phyloP scores from a whole-genome alignment of 2,888 invertebrate species.

The Drosophila mettleri region DNA sequence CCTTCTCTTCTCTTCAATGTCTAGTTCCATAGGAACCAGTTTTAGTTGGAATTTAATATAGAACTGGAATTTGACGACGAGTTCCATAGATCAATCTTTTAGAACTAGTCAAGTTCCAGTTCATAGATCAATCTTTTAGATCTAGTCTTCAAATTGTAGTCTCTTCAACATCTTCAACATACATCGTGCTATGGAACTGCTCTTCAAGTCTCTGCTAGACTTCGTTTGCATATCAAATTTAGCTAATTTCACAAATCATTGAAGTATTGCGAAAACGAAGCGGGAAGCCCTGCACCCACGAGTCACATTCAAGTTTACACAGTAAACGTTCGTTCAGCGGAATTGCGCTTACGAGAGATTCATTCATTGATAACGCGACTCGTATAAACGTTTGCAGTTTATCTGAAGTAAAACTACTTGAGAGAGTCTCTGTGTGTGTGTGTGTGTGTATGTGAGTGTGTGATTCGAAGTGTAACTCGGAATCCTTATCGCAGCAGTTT shows the following conservation, averaged over 20 bases:
- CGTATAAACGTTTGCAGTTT: slow-evolving; percentile 16
- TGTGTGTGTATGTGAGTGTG: neutral
- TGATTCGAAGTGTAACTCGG: slow-evolving; percentile 24
- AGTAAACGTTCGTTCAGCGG: slow-evolving; percentile 43
- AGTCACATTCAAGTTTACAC: slow-evolving; percentile 50
- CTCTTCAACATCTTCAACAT: too few relatives aligned
- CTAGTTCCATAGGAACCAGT: too few relatives aligned
- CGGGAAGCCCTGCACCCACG: slow-evolving; percentile 11
- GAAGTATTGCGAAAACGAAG: slow-evolving; percentile 28
- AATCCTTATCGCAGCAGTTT: slow-evolving; percentile 55
- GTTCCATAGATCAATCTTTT: too few relatives aligned
- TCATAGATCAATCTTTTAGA: too few relatives aligned
- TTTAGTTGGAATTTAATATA: too few relatives aligned
- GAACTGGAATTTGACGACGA: too few relatives aligned
- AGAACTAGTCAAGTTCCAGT: too few relatives aligned
- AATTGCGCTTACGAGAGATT: slow-evolving; percentile 23
- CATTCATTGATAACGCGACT: slow-evolving; percentile 35
- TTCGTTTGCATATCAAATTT: neutral
- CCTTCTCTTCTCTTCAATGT: too few relatives aligned
- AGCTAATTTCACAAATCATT: slow-evolving; percentile 58
- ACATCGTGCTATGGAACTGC: neutral
- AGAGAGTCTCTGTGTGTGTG: too few relatives aligned
- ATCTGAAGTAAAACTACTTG: slow-evolving; percentile 1
- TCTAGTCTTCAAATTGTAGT: too few relatives aligned
- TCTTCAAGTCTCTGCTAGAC: neutral